These are phyloP conservation scores for Talpa occidentalis DNA, from an alignment of 2,113 vertebrate species.

Conservation along the genomic window DNA sequence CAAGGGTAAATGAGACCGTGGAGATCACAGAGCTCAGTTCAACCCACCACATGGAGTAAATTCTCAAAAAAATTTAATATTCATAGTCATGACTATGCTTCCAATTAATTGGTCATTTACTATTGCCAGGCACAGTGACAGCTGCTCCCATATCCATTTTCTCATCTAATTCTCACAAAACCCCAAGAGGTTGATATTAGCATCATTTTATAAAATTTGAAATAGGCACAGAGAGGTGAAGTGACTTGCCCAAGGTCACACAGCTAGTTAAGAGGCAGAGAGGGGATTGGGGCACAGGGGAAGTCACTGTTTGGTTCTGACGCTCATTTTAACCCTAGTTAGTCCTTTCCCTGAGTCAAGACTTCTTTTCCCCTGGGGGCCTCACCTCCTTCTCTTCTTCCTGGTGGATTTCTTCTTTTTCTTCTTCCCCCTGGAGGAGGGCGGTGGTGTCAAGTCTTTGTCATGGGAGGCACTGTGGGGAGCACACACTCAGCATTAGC, in stretches of 20 bases:
- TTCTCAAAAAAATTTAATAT: not conserved
- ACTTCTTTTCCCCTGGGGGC: not conserved
- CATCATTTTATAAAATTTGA: not conserved
- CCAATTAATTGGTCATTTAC: not conserved
- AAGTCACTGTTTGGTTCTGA: not conserved
- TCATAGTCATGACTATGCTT: not conserved
- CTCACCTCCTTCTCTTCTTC: slow-evolving; percentile 94
- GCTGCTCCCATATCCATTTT: not conserved
- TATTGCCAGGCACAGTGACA: not conserved
- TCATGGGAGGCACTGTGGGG: slow-evolving; percentile 85
- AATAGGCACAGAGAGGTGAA: not conserved
- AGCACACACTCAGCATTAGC: not conserved
- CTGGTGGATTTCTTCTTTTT: slow-evolving; percentile 96
- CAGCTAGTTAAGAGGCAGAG: not conserved
- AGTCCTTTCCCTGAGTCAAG: not conserved
- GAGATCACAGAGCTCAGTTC: too few species aligned
- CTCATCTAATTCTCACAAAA: not conserved
- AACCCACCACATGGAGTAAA: not conserved
- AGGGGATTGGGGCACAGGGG: not conserved
- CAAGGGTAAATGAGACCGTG: not conserved
- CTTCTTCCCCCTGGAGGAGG: slow-evolving; percentile 89
- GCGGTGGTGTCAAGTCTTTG: slow-evolving; percentile 82
- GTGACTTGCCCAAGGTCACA: not conserved
- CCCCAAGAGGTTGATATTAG: not conserved
- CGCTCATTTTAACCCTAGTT: not conserved